These are phyloP conservation scores for Bombus superbus DNA, from an alignment of 1,140 invertebrate genomes.

Conservation along the genomic window DNA sequence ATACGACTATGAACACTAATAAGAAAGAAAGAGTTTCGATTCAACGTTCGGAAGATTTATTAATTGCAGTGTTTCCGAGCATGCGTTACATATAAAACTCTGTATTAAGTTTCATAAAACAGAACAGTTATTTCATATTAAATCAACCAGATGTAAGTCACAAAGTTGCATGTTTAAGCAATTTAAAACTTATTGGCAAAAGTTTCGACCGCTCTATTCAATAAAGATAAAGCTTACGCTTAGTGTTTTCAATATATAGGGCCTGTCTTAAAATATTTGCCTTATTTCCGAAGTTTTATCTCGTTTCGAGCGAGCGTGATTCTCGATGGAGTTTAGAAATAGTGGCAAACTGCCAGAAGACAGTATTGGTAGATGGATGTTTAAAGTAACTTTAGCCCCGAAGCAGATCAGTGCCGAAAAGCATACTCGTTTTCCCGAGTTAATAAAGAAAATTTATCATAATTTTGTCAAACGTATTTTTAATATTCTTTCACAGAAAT, in stretches of 20 bases:
- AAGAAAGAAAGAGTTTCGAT: neutral
- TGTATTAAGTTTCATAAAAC: neutral
- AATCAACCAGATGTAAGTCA: neutral
- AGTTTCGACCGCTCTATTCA: neutral
- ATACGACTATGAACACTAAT: too few species aligned
- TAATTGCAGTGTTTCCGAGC: neutral
- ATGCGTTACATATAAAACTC: neutral
- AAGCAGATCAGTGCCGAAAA: neutral
- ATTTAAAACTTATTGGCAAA: neutral
- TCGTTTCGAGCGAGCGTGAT: conserved; percentile 12
- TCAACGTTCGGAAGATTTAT: neutral
- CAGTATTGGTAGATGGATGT: conserved; percentile 1
- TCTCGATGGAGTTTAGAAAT: conserved; percentile 10
- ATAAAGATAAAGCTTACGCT: neutral
- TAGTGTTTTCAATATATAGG: neutral
- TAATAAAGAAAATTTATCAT: neutral
- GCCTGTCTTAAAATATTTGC: conserved; percentile 15
- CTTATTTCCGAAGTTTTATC: conserved; percentile 28
- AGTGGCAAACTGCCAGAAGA: conserved; percentile 32
- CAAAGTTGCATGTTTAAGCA: neutral
- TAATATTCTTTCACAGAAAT: neutral
- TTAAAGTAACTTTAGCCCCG: conserved; percentile 13
- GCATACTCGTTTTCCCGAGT: neutral
- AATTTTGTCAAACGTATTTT: neutral
- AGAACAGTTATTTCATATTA: neutral